Conservation (phyloP, 2,888 invertebrate genomes). For the Malthinus flaveolus region DNA sequence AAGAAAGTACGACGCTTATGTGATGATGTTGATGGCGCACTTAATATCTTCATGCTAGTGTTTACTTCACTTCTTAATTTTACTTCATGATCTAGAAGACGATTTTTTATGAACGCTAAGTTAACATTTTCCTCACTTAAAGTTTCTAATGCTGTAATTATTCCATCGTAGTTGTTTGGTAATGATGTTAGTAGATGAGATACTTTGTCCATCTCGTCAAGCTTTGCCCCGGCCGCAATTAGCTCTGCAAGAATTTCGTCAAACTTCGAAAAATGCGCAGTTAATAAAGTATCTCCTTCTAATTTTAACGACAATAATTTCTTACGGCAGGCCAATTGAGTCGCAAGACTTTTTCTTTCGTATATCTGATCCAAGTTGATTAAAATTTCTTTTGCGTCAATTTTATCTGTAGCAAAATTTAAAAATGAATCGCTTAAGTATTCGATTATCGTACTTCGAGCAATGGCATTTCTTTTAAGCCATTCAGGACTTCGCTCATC, state of each 20-base stretch:
- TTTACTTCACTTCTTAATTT: too few relatives aligned
- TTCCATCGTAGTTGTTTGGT: background rate
- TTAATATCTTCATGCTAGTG: too few relatives aligned
- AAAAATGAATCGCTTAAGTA: background rate
- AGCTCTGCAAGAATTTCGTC: background rate
- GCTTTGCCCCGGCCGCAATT: background rate
- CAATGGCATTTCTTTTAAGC: background rate
- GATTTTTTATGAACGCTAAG: background rate
- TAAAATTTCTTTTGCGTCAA: too few relatives aligned
- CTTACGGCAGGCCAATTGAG: slow-evolving; percentile 38
- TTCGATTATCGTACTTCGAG: background rate
- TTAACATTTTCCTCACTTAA: background rate
- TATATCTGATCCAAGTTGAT: slow-evolving; percentile 25
- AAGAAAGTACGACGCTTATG: too few relatives aligned
- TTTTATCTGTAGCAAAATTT: background rate
- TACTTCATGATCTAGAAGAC: background rate
- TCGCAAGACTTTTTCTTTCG: slow-evolving; percentile 36
- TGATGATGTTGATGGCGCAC: too few relatives aligned
- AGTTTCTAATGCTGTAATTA: background rate
- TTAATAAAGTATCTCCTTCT: slow-evolving; percentile 25
- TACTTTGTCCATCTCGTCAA: background rate
- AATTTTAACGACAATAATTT: slow-evolving; percentile 35
- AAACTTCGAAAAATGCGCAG: slow-evolving; percentile 39
- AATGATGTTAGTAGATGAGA: background rate
- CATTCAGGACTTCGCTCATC: background rate